A percentile compares a stretch with the other conserved stretches of the same genome.
These are phyloP conservation scores for Axis porcinus DNA, from an alignment of 2,113 vertebrate species.

Conservation along the genomic window DNA sequence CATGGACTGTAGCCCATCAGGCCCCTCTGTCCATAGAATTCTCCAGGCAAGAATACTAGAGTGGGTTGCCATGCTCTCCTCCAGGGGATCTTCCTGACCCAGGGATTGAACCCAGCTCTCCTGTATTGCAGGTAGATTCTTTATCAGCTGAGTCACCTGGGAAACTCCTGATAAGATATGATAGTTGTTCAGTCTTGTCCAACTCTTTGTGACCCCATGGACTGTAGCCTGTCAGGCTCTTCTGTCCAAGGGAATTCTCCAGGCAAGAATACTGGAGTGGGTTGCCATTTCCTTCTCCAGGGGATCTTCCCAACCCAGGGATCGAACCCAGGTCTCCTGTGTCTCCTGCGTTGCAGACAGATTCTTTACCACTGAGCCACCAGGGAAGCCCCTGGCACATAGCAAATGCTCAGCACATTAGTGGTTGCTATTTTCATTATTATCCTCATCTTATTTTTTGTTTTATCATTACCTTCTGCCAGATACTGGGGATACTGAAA, in stretches of 20 bases:
- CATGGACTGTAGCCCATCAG: neutral
- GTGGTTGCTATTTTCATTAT: neutral
- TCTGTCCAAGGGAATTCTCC: neutral
- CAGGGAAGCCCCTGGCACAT: neutral
- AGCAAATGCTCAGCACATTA: neutral
- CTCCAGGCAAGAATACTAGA: neutral
- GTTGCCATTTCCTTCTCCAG: neutral
- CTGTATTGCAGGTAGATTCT: neutral
- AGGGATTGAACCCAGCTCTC: fast-evolving
- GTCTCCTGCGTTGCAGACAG: neutral
- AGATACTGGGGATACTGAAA: neutral
- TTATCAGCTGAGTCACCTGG: neutral
- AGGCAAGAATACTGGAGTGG: neutral
- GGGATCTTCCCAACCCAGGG: neutral
- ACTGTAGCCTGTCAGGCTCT: neutral
- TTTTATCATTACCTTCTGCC: neutral
- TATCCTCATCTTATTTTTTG: neutral
- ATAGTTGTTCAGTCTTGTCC: neutral
- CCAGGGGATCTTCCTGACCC: neutral
- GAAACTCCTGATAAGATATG: neutral
- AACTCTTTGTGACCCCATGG: neutral
- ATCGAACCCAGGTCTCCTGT: neutral
- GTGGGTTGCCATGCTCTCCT: neutral
- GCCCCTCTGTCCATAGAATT: neutral
- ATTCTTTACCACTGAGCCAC: neutral